Evolutionary conservation across 2,797 vertebrate genomes (phyloP), one percentile per base, ranked within the genome.

Genomic region (Arnoldichthys spilopterus): DNA sequence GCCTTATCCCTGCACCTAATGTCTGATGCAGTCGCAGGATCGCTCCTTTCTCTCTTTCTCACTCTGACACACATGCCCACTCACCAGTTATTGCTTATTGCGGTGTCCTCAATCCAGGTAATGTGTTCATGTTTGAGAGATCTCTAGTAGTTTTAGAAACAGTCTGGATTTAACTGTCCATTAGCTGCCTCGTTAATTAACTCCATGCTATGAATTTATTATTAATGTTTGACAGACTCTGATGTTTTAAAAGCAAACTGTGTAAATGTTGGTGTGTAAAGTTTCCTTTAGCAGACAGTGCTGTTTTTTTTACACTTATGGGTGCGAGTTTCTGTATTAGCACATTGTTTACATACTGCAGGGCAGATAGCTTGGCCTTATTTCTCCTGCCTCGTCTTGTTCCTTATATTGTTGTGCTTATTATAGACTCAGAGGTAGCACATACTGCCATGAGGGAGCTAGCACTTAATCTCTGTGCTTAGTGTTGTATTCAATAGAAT

Each of bases 301-400:
- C n/a, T 47, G 37, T 71, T 56, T 78, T 47, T 1, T 7, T 13
- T 32, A 47, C 47, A 7, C 40, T 61, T 28, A 9, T n/a, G 16
- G 51, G 77, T 67, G 69, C 3, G 53, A 72, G 74, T 76, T 70
- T 79, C 73, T 62, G 28, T 70, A 30, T 30, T 24, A 34, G 9
- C 32, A 68, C 28, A 40, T 30, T 15, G 73, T 80, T 82, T 68
- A 74, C 67, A 68, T 63, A 72, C 58, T 56, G 24, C 40, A 61
- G 56, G 81, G 74, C 79, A 75, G 72, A 76, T 51, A 83, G 69
- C 64, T 72, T 45, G 77, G 62, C 69, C 66, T 76, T 49, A 13
- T 80, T 47, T 59, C 58, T 81, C 76, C 28, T 85, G 85, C 77
- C 74, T 53, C 45, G 28, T 84, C 83, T 82, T 83, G 85, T 81